Base-by-base conservation (phyloP, 2,113 vertebrate genomes). In the Hiodon tergisus region DNA sequence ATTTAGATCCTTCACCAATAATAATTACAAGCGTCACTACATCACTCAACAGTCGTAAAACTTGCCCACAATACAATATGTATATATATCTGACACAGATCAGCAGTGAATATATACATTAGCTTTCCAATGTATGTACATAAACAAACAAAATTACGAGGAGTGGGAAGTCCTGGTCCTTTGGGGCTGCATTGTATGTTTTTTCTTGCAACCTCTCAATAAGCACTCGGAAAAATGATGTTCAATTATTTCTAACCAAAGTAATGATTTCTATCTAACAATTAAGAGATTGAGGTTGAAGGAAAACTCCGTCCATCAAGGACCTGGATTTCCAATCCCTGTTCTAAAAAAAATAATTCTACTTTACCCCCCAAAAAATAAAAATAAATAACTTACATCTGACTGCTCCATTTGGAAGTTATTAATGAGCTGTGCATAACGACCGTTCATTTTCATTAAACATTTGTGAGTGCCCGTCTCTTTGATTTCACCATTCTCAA, bases 391-490 rank as follows among this genome's bases (percentile, higher is more conserved):
- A 55, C 51, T 84, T 83, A 95, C 93, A 59, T 89, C 78, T 73
- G 87, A 83, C 6, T 92, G 85, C 57, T 92, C 72, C 67, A 84
- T 73, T 62, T 89, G 83, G 78, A 90, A 90, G 75, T 86, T 93
- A 63, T 78, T 83, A 74, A 94, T 89, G 55, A 95, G 88, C 3
- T 92, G 89, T 54, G 92, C 87, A 0, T 95, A 96, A 73, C 68
- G 81, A 63, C 85, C 84, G 0, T 89, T 77, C 13, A 83, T 72
- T 46, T 81, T 78, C 88, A 94, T 91, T 58, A 95, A 75, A 16
- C 68, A 58, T 53, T 77, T 51, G 76, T 95, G 93, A 51, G 86
- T 89, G 61, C 94, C 94, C 2, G 82, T 83, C 78, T 95, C 94
- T 70, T 76, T 85, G 17, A 94, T 85, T 79, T 90, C 80, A 4